phyloP scores from a whole-genome alignment of 2,113 vertebrate genomes.

The Lycaon pictus region DNA sequence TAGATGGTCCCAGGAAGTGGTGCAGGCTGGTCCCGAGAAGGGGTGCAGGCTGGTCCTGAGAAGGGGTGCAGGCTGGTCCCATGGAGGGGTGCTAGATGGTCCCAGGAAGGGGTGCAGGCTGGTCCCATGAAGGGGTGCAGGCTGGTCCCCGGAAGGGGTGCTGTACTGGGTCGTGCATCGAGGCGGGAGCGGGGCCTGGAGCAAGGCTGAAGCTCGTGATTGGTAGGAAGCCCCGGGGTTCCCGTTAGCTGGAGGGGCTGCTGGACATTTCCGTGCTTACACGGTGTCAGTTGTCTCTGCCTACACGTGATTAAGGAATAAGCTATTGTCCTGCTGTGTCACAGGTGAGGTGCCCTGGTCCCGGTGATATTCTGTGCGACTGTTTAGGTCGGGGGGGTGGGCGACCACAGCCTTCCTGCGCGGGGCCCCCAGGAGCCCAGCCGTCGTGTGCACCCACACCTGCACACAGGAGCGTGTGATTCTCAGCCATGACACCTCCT shows the following conservation, averaged over 20 bases:
- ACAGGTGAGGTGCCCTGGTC: neutral
- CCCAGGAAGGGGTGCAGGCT: neutral
- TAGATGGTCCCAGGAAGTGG: too few relatives aligned
- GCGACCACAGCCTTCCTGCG: neutral
- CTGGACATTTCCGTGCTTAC: neutral
- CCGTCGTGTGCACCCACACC: too few relatives aligned
- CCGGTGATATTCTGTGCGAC: neutral
- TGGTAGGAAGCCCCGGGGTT: neutral
- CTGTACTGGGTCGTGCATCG: too few relatives aligned
- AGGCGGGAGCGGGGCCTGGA: fast-evolving
- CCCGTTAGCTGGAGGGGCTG: neutral
- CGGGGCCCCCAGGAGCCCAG: neutral
- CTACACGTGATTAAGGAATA: neutral
- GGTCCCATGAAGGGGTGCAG: neutral
- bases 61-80: too few relatives aligned
- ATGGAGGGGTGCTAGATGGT: too few relatives aligned
- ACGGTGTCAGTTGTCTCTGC: neutral
- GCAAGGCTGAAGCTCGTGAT: neutral
- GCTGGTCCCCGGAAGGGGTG: neutral
- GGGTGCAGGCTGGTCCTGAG: too few relatives aligned
- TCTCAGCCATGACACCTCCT: neutral
- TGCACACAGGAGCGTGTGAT: neutral
- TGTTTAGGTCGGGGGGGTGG: neutral
- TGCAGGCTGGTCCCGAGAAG: too few relatives aligned
- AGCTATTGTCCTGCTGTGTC: neutral